Conservation (phyloP, 1,140 invertebrate genomes). For the Scaptomyza montana region DNA sequence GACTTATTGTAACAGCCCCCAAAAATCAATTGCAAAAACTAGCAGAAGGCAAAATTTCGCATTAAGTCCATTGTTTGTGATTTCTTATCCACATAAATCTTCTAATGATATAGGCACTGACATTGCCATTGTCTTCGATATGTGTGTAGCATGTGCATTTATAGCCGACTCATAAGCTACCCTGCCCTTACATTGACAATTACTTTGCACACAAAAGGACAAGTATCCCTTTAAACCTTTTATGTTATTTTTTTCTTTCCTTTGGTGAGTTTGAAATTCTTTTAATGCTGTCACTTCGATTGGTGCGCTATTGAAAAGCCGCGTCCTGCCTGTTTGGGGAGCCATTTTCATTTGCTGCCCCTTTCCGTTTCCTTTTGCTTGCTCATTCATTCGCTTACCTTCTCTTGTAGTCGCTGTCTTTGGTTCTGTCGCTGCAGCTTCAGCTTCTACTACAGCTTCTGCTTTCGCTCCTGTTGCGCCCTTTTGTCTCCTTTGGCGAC, state of each 20-base stretch:
- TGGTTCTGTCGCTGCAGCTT: too few species aligned
- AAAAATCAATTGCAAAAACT: neutral
- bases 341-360: slow-evolving; percentile 64
- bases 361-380: slow-evolving; percentile 62
- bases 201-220: slow-evolving; percentile 2
- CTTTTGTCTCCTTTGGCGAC: slow-evolving; percentile 24
- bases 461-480: neutral
- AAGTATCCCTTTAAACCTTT: slow-evolving; percentile 7
- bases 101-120: slow-evolving; percentile 40
- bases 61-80: neutral
- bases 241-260: slow-evolving; percentile 1
- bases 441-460: neutral
- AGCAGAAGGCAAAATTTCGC: too few species aligned
- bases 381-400: neutral
- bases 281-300: slow-evolving; percentile 41
- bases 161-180: neutral
- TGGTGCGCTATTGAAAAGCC: slow-evolving; percentile 19
- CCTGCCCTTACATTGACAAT: neutral
- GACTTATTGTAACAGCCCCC: too few species aligned
- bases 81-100: neutral
- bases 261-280: slow-evolving; percentile 11
- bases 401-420: slow-evolving; percentile 12
- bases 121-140: slow-evolving; percentile 53
- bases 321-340: slow-evolving; percentile 53
- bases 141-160: slow-evolving; percentile 52